A percentile compares a stretch with the other conserved stretches of the same genome.
These are phyloP conservation scores for Aphyosemion australe DNA, from an alignment of 2,113 vertebrate genomes.

Conservation along the genomic window DNA sequence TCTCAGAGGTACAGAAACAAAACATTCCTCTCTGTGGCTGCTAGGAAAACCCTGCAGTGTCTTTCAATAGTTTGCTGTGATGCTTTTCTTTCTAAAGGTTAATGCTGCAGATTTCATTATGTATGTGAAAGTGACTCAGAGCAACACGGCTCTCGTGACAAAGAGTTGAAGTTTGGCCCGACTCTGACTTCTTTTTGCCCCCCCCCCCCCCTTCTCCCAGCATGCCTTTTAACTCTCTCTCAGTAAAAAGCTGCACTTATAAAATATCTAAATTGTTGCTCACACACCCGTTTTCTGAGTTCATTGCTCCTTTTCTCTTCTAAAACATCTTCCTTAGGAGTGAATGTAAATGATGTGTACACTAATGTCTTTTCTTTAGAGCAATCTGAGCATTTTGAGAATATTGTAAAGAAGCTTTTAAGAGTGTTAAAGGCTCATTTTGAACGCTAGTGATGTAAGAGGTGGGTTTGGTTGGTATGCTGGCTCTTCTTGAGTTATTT, in stretches of 20 bases:
- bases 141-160: conserved; percentile 41
- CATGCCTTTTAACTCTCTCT: conserved; percentile 3
- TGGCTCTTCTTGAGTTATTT: conserved; percentile 35
- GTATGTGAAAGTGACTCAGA: conserved; percentile 50
- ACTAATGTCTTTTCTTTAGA: conserved; percentile 58
- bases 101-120: conserved; percentile 56
- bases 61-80: conserved; percentile 44
- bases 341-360: conserved; percentile 24
- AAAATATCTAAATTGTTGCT: conserved; percentile 16
- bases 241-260: conserved; percentile 8
- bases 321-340: conserved; percentile 16
- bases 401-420: conserved; percentile 32
- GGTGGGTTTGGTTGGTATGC: conserved; percentile 32
- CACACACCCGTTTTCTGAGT: conserved; percentile 14
- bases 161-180: conserved; percentile 45
- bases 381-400: conserved; percentile 29
- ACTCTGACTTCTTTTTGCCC: conserved; percentile 13
- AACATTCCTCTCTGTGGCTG: conserved; percentile 19
- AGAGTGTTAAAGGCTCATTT: conserved; percentile 22
- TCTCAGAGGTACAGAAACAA: conserved; percentile 32
- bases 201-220: neutral
- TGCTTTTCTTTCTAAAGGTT: conserved; percentile 59
- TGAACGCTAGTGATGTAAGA: conserved; percentile 37
- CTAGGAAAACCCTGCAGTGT: conserved; percentile 52
- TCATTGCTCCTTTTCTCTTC: conserved; percentile 23